Conservation (phyloP, 1,140 invertebrate species). For the Amyelois transitella region DNA sequence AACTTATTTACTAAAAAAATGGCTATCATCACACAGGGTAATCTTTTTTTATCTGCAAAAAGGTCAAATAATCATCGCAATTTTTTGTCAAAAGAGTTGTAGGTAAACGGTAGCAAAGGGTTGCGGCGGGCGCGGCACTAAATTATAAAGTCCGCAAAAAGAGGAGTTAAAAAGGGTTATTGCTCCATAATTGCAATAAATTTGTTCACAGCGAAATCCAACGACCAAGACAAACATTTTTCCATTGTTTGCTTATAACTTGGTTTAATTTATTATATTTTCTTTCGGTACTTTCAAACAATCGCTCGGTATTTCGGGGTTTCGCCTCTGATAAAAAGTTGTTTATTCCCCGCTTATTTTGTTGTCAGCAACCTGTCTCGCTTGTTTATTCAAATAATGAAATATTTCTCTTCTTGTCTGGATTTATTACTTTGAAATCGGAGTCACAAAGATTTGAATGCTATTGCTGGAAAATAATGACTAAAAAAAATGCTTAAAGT, state of each 20-base stretch:
- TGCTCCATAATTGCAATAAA: conserved; percentile 5
- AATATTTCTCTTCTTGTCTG: neutral
- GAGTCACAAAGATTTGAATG: too few species aligned
- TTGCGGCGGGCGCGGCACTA: neutral
- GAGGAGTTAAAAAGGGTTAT: conserved; percentile 3
- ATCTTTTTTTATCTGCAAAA: neutral
- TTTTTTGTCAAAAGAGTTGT: neutral
- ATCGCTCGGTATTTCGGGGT: neutral
- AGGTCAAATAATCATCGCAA: neutral
- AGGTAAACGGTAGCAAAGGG: neutral
- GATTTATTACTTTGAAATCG: neutral
- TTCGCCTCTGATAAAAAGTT: neutral
- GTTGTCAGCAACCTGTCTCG: conserved; percentile 1
- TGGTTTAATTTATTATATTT: conserved; percentile 4
- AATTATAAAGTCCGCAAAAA: conserved; percentile 2
- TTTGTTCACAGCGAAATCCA: conserved; percentile 5
- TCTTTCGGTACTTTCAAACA: conserved; percentile 3
- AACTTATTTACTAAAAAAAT: neutral
- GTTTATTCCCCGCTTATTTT: neutral
- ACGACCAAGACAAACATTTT: conserved; percentile 4
- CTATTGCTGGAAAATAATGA: too few species aligned
- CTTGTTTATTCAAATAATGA: neutral
- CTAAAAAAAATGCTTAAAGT: too few species aligned
- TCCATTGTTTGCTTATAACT: conserved; percentile 3
- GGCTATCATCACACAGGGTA: neutral